phyloP scores from a whole-genome alignment of 2,113 vertebrate genomes.

The Dipodomys spectabilis region DNA sequence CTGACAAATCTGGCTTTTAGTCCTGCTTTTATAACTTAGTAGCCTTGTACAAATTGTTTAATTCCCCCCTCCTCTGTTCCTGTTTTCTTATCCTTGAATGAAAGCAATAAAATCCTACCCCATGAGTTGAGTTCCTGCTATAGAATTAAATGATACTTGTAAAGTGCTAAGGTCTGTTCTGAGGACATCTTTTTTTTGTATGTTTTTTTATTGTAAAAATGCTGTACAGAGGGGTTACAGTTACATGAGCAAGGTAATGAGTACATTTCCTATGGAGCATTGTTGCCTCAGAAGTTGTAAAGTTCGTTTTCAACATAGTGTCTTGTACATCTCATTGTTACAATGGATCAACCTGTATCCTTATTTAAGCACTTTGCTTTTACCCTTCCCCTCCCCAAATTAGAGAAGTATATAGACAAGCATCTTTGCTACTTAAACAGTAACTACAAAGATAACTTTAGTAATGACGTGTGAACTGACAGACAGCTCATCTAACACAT shows the following conservation, averaged over 20 bases:
- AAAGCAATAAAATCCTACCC: background rate
- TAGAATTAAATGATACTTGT: background rate
- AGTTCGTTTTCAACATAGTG: too few relatives aligned
- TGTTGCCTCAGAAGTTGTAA: too few relatives aligned
- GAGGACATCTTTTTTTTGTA: background rate
- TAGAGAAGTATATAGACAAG: too few relatives aligned
- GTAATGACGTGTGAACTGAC: background rate
- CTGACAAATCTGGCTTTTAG: background rate
- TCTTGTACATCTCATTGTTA: too few relatives aligned
- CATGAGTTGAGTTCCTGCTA: background rate
- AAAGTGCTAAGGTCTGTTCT: background rate
- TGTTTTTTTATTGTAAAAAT: too few relatives aligned
- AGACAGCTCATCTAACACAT: background rate
- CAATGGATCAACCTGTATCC: too few relatives aligned
- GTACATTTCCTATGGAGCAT: too few relatives aligned
- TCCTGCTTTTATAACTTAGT: background rate
- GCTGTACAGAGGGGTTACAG: too few relatives aligned
- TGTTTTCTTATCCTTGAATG: conserved; percentile 28
- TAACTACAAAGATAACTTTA: background rate
- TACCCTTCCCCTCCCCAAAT: too few relatives aligned
- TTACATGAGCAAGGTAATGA: too few relatives aligned
- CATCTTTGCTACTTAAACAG: background rate
- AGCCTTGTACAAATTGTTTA: conserved; percentile 3
- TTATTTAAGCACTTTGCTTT: too few relatives aligned
- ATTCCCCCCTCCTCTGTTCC: background rate